Base-by-base conservation (phyloP, 2,888 invertebrate species). In the Branchellion lobata region DNA sequence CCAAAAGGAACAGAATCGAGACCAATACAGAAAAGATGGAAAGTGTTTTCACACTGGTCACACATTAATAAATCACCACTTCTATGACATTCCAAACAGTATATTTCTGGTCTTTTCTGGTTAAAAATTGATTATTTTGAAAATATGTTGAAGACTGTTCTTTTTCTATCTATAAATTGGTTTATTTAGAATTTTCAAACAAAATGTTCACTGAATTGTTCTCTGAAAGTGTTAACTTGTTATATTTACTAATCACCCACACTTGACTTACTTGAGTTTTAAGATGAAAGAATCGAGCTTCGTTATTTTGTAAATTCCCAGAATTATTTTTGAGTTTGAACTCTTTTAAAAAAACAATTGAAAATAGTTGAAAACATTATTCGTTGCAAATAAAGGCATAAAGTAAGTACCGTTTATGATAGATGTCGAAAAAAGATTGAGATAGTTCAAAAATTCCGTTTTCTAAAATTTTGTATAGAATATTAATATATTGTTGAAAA, bases 1-100 rank as follows among this genome's bases (percentile, higher is more conserved):
- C 84, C 84, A 40, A 83, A 78, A 53, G 85, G 84, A 71, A 85
- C 79, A 78, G 73, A 29, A 75, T 81, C 75, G 79, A 85, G 81
- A 36, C 84, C 84, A n/a, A 84, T 79, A 80, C 85, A 85, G 74
- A 82, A 79, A 71, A 84, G 82, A 79, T 85, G 85, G 78, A 84
- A 85, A 33, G 84, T 84, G 24, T 84, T 81, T 51, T 81, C 82
- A 78, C 85, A 85, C 1, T 84, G 84, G 77, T 84, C 84, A 82
- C 85, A 85, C 83, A 85, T 81, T 65, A 85, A 81, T 71, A 85
- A 81, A 68, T 84, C 83, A 11, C 85, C 85, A 51, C 82, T 84
- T 31, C 83, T 82, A 24, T 81, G 82, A 81, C 85, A 85, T 11
- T 84, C 83, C 3, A 84, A 84, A 81, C 85, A 85, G 80, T 81